Evolutionary conservation across 2,113 vertebrate species (phyloP).

Genomic region (Brachionichthys hirsutus): DNA sequence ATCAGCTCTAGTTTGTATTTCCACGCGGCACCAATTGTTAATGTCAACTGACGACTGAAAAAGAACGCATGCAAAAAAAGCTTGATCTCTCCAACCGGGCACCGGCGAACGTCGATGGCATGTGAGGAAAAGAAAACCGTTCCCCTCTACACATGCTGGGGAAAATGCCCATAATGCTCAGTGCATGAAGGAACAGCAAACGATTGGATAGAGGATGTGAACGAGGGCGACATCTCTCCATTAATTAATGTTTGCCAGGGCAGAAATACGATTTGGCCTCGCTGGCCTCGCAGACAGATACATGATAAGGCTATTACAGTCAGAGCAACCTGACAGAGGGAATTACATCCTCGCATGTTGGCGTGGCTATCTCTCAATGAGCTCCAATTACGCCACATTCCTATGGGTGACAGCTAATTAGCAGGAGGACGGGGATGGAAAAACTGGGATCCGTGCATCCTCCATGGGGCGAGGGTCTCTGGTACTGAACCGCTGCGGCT

Average conservation of each 20-base stretch:
- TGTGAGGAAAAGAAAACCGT: neutral
- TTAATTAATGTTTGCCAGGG: slow-evolving; percentile 2
- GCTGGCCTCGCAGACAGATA: slow-evolving; percentile 12
- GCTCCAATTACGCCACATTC: slow-evolving; percentile 47
- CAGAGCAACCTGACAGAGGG: slow-evolving; percentile 7
- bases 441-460: slow-evolving; percentile 30
- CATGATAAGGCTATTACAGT: slow-evolving; percentile 24
- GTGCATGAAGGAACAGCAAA: neutral
- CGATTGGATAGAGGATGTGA: neutral
- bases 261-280: neutral
- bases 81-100: neutral
- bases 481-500: too few relatives aligned
- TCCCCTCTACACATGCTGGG: neutral
- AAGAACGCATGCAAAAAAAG: neutral
- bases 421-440: slow-evolving; percentile 8
- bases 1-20: neutral
- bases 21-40: neutral
- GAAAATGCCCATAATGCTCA: slow-evolving; percentile 3
- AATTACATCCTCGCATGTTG: slow-evolving; percentile 29
- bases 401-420: slow-evolving; percentile 55
- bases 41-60: neutral
- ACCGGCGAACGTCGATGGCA: neutral
- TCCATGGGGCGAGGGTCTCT: neutral
- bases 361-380: slow-evolving; percentile 22
- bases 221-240: neutral